Conservation (phyloP, 2,797 vertebrate genomes). For the Myotis planiceps region DNA sequence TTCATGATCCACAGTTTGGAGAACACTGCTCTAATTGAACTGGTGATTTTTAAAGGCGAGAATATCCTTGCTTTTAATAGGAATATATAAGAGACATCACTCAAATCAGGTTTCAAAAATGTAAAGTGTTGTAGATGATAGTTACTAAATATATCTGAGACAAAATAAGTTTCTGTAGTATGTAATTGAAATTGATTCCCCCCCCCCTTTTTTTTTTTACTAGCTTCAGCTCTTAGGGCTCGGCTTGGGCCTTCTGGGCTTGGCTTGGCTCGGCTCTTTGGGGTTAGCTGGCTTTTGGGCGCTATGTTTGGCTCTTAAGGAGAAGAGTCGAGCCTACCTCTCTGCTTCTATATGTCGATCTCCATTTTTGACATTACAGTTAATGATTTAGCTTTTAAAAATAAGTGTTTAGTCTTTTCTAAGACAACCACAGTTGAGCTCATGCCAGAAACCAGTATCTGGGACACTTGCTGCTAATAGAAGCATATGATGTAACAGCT, state of each 20-base stretch:
- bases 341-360: no score
- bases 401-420: slow-evolving; percentile 71
- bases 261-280: no score
- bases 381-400: slow-evolving; percentile 69
- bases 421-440: slow-evolving; percentile 60
- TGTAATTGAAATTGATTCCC: slow-evolving; percentile 65
- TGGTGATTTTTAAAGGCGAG: slow-evolving; percentile 37
- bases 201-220: no score
- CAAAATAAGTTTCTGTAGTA: slow-evolving; percentile 54
- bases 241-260: no score
- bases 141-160: slow-evolving; percentile 49
- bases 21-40: not conserved
- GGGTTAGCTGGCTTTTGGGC: no score
- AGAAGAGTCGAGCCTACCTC: no score
- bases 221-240: no score
- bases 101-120: slow-evolving; percentile 60
- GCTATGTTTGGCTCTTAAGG: no score
- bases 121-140: slow-evolving; percentile 28
- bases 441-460: slow-evolving; percentile 74
- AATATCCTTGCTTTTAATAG: not conserved
- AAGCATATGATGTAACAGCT: slow-evolving; percentile 54
- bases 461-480: slow-evolving; percentile 68
- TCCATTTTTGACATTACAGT: slow-evolving; percentile 70
- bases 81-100: not conserved
- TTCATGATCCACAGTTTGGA: not conserved